Conservation (phyloP, 2,888 invertebrate species). For the Cerceris ruficornis region DNA sequence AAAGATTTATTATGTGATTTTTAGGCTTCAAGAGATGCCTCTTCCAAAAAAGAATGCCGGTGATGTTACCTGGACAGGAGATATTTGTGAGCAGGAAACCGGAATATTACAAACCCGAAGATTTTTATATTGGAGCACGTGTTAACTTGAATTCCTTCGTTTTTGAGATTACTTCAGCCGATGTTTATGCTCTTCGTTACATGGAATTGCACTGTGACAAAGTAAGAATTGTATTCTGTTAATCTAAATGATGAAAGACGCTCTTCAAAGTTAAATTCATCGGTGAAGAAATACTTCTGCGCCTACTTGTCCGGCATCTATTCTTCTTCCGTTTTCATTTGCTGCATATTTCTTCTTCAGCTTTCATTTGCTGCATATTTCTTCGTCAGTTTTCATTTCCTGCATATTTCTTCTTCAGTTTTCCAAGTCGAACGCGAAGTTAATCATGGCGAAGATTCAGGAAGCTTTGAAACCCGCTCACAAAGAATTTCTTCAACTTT, state of each 20-base stretch:
- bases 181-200: constrained; percentile 93
- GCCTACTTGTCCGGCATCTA: too few species aligned
- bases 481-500: constrained; percentile 89
- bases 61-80: constrained; percentile 89
- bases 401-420: constrained; percentile 82
- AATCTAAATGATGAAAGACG: too few species aligned
- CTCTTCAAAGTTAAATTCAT: too few species aligned
- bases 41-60: constrained; percentile 87
- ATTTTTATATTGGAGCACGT: constrained; percentile 93
- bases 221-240: constrained; percentile 82
- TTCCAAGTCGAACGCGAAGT: constrained; percentile 87
- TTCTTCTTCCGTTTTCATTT: not conserved
- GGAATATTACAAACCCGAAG: constrained; percentile 88
- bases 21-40: constrained; percentile 79
- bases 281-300: not conserved
- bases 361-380: too few species aligned
- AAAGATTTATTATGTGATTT: too few species aligned
- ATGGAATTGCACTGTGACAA: constrained; percentile 91
- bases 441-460: constrained; percentile 89
- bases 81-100: constrained; percentile 89
- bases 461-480: constrained; percentile 87
- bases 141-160: constrained; percentile 90
- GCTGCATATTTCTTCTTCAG: constrained; percentile 77
- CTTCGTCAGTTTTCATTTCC: not conserved
- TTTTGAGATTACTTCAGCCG: constrained; percentile 91